Percentiles rank a stretch among this genome's conserved stretches.
phyloP scores from a whole-genome alignment of 2,797 vertebrate genomes.

The Varecia variegata region DNA sequence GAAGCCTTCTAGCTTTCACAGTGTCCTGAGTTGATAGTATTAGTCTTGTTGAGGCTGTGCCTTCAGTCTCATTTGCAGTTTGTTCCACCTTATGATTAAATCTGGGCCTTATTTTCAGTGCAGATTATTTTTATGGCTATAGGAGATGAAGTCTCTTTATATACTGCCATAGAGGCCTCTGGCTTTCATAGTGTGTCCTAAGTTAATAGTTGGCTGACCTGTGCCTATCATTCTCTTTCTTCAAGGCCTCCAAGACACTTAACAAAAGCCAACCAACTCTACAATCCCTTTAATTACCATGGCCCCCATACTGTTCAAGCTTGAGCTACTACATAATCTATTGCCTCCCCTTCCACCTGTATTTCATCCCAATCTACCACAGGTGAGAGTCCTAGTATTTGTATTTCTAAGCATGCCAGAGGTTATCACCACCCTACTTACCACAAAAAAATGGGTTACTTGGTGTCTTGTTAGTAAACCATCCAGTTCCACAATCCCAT shows the following conservation, averaged over 20 bases:
- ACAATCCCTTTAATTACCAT: slow-evolving; percentile 56
- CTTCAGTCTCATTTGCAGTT: slow-evolving; percentile 28
- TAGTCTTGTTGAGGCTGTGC: background rate
- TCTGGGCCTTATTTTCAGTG: slow-evolving; percentile 47
- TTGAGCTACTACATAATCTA: slow-evolving; percentile 52
- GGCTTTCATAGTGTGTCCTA: slow-evolving; percentile 41
- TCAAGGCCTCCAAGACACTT: slow-evolving; percentile 64
- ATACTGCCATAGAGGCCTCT: slow-evolving; percentile 33
- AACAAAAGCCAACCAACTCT: slow-evolving; percentile 63
- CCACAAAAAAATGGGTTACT: background rate
- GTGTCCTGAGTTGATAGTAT: background rate
- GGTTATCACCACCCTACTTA: slow-evolving; percentile 15
- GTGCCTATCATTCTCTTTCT: slow-evolving; percentile 65
- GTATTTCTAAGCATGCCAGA: slow-evolving; percentile 61
- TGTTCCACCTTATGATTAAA: slow-evolving; percentile 39
- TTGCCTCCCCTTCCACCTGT: slow-evolving; percentile 55
- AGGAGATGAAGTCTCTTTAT: slow-evolving; percentile 48
- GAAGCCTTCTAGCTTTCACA: background rate
- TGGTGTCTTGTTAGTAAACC: slow-evolving; percentile 14
- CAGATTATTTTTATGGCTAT: background rate
- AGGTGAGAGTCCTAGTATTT: slow-evolving; percentile 62
- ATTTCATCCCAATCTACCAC: slow-evolving; percentile 53
- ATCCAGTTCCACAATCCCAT: background rate
- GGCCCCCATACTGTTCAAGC: slow-evolving; percentile 49
- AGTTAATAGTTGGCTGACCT: slow-evolving; percentile 60